Evolutionary conservation across 2,797 vertebrate genomes (phyloP).

Genomic region (Pseudochromis fuscus): DNA sequence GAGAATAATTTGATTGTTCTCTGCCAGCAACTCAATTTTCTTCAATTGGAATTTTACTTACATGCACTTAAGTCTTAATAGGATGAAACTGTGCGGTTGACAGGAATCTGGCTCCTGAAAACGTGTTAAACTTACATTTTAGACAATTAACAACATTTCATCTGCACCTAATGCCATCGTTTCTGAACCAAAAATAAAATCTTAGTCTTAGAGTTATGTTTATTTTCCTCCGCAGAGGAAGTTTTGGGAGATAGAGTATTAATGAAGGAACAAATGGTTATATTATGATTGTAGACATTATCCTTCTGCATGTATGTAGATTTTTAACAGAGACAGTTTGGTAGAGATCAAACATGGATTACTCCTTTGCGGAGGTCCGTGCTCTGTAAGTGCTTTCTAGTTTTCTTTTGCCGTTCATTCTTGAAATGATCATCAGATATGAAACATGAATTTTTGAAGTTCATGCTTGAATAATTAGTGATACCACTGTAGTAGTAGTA

Average conservation of each 20-base stretch:
- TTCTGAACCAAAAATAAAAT: neutral
- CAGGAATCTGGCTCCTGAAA: neutral
- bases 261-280: too few species aligned
- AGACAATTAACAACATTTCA: neutral
- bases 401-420: neutral
- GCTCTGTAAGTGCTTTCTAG: too few species aligned
- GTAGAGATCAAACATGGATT: too few species aligned
- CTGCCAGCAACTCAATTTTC: neutral
- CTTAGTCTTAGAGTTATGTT: neutral
- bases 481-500: too few species aligned
- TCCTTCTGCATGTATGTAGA: too few species aligned
- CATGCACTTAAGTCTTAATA: neutral
- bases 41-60: slow-evolving; percentile 4
- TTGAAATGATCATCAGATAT: neutral
- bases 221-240: too few species aligned
- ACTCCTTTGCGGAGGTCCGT: too few species aligned
- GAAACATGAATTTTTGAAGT: slow-evolving; percentile 27
- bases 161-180: neutral
- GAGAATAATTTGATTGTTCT: slow-evolving; percentile 4
- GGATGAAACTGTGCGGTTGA: neutral
- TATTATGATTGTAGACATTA: too few species aligned
- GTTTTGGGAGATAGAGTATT: too few species aligned
- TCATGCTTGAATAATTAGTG: slow-evolving; percentile 50
- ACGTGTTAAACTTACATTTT: neutral
- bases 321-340: too few species aligned